These are phyloP conservation scores for Fregata magnificens DNA, from an alignment of 2,113 vertebrate species.

Conservation along the genomic window DNA sequence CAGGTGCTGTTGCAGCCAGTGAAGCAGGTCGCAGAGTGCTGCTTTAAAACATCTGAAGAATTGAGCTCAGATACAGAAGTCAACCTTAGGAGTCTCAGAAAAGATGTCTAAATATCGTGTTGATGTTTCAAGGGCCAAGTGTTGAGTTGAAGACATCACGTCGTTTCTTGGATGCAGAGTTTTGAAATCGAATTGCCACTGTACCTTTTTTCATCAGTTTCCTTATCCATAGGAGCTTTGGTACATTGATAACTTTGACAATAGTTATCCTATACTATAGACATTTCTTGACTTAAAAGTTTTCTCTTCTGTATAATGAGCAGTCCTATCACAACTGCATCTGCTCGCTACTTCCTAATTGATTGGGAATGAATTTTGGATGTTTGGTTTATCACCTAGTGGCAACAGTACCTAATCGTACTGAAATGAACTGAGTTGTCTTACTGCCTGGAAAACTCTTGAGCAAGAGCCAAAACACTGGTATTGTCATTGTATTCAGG, in stretches of 20 bases:
- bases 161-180: not conserved
- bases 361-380: not conserved
- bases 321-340: not conserved
- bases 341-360: not conserved
- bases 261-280: fast-evolving
- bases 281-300: not conserved
- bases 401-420: not conserved
- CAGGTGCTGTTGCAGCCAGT: not conserved
- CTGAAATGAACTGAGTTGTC: not conserved
- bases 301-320: not conserved
- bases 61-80: not conserved
- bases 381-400: not conserved
- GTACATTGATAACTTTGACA: not conserved
- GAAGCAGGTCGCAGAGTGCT: not conserved
- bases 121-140: not conserved
- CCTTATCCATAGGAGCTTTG: not conserved
- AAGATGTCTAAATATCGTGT: not conserved
- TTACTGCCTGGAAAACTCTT: not conserved
- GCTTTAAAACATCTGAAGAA: not conserved
- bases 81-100: not conserved
- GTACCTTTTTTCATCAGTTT: not conserved
- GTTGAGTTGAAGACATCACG: not conserved
- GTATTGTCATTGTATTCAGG: fast-evolving
- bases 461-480: not conserved
- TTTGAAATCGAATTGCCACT: not conserved